Conservation (phyloP, 2,113 vertebrate species). For the Chionis minor region DNA sequence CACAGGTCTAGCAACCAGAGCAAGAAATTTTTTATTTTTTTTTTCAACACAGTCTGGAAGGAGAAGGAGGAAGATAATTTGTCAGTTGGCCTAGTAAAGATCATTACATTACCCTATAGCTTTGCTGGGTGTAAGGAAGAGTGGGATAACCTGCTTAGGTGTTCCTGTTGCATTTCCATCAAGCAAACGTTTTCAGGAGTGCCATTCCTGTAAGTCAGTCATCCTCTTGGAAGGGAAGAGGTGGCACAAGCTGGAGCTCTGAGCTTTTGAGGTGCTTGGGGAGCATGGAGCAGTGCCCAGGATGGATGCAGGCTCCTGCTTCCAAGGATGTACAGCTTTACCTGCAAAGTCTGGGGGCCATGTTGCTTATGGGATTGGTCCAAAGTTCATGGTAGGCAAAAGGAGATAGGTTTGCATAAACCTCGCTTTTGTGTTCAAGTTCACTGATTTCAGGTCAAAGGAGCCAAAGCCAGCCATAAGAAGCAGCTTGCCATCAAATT, state of each 20-base stretch:
- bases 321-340: neutral
- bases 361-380: neutral
- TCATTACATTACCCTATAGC: neutral
- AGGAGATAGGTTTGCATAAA: neutral
- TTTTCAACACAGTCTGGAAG: neutral
- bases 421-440: neutral
- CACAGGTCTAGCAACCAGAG: neutral
- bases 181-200: neutral
- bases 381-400: neutral
- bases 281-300: neutral
- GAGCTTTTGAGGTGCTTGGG: neutral
- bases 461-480: neutral
- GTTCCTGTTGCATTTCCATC: neutral
- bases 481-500: neutral
- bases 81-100: neutral
- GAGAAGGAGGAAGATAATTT: neutral
- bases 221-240: neutral
- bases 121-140: neutral
- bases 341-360: neutral
- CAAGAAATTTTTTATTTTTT: neutral
- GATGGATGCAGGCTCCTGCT: rapidly evolving
- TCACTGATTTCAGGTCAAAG: neutral
- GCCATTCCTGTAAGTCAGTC: neutral
- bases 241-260: neutral
- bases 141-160: neutral